These are phyloP conservation scores for Mercenaria mercenaria DNA, from an alignment of 1,140 invertebrate species.

Conservation along the genomic window DNA sequence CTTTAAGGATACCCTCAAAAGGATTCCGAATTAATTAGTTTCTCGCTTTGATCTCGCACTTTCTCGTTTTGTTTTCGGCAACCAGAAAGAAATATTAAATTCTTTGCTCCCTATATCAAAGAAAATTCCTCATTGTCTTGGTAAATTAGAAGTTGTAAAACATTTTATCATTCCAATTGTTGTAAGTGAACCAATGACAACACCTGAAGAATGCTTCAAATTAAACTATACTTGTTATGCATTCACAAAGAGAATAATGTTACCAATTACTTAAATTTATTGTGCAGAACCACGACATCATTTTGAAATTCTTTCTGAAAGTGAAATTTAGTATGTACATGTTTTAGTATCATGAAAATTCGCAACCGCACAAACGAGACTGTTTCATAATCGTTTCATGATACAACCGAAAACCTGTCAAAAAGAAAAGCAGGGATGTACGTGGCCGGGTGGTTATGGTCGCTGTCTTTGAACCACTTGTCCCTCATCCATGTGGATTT, in stretches of 20 bases:
- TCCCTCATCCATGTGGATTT: no score
- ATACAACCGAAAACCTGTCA: no score
- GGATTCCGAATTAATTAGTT: slow-evolving; percentile 44
- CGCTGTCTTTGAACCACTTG: no score
- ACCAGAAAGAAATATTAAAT: slow-evolving; percentile 2
- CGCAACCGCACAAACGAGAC: no score
- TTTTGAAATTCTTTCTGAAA: neutral
- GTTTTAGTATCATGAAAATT: neutral
- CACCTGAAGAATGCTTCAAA: neutral
- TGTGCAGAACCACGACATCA: neutral
- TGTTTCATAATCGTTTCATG: no score
- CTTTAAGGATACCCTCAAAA: slow-evolving; percentile 21
- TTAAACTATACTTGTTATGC: neutral
- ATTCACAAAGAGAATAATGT: slow-evolving; percentile 14
- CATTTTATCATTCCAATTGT: neutral
- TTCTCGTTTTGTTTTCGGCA: slow-evolving; percentile 4
- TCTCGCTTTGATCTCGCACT: slow-evolving; percentile 13
- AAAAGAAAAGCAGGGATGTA: no score
- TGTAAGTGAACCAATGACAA: neutral
- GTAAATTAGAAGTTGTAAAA: neutral
- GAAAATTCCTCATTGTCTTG: neutral
- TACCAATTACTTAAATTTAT: slow-evolving; percentile 34
- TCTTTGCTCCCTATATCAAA: neutral
- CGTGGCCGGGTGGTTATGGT: no score
- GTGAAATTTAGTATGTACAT: slow-evolving; percentile 10